Base-by-base conservation (phyloP, 37 sponge, comb jelly and placozoan genomes). In the Cliona cf. orientalis region DNA sequence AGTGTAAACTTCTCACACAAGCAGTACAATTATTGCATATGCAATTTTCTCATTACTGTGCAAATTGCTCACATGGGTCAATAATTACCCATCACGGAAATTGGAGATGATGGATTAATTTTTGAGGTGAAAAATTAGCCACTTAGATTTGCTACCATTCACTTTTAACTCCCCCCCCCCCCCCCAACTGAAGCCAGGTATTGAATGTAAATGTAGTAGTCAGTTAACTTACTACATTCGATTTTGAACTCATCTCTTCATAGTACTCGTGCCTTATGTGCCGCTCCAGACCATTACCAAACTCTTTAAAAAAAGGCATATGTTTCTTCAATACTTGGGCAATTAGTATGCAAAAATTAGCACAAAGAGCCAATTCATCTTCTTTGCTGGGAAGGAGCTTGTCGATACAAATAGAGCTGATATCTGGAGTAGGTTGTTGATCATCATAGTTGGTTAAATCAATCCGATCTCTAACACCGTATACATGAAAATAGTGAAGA, bases 241-340 rank as follows among this genome's bases (percentile, higher is more conserved):
- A 49, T 17, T 49, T 49, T 11, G 55, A 19, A 17, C 55, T 49
- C 55, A 49, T 49, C 55, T 49, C 55, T 19, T 11, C 55, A 49
- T 49, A 49, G 55, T 49, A 49, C 55, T 35, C 40, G 42, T 69
- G 71, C 38, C 23, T 28, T n/a, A 69, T 69, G 42, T 69, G 71
- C 9, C 42, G 35, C 35, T 69, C 41, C 33, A 69, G 23, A 6
- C 33, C 71, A 19, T 35, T 38, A 35, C 40, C 23, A 36, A 35
- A 69, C 39, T 29, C 6, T 6, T 29, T 33, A 12, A 69, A 69
- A 36, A 69, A 33, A 7, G 28, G 37, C 38, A 69, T 33, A 19
- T 69, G 37, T 35, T 69, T 17, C 23, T 7, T 33, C 6, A 69
- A 19, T 11, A 69, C 31, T 21, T 29, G 55, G 5, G 71, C 33